A percentile compares a stretch with the other conserved stretches of the same genome.
phyloP scores from a whole-genome alignment of 2,113 vertebrate species.

The Morone saxatilis region DNA sequence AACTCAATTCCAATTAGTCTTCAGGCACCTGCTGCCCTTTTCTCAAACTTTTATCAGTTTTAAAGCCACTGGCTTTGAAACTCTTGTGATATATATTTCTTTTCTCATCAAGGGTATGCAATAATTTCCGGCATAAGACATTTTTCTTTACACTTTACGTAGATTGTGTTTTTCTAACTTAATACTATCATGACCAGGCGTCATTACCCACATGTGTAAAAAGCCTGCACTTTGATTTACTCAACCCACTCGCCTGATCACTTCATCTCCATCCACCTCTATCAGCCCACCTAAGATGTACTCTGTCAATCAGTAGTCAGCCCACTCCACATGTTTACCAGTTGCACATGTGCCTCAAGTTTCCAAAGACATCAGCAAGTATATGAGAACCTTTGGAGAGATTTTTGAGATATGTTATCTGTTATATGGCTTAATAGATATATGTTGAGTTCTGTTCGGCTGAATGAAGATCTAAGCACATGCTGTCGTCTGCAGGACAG shows the following conservation, averaged over 20 bases:
- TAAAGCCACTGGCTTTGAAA: not conserved
- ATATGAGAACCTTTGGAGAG: not conserved
- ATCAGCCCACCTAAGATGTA: conserved; percentile 1
- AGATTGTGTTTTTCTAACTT: not conserved
- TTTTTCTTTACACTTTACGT: not conserved
- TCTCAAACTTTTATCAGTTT: conserved; percentile 10
- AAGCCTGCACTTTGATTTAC: not conserved
- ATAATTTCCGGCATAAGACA: not conserved
- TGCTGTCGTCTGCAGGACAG: not conserved
- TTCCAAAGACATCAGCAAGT: conserved; percentile 5
- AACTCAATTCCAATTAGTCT: conserved; percentile 51
- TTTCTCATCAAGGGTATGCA: not conserved
- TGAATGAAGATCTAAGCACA: not conserved
- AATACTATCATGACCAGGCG: not conserved
- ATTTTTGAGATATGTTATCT: conserved; percentile 16
- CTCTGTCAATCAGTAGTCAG: conserved; percentile 42
- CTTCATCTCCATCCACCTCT: not conserved
- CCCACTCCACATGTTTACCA: not conserved
- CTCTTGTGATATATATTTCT: not conserved
- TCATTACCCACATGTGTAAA: not conserved
- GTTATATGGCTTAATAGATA: not conserved
- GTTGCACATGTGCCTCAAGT: conserved; percentile 25
- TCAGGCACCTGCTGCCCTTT: conserved; percentile 49
- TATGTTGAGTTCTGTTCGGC: not conserved
- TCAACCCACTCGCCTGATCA: not conserved